Percentiles rank a stretch among this genome's conserved stretches.
Conservation (phyloP, 2,888 invertebrate genomes). For the Leucophora obtusa region DNA sequence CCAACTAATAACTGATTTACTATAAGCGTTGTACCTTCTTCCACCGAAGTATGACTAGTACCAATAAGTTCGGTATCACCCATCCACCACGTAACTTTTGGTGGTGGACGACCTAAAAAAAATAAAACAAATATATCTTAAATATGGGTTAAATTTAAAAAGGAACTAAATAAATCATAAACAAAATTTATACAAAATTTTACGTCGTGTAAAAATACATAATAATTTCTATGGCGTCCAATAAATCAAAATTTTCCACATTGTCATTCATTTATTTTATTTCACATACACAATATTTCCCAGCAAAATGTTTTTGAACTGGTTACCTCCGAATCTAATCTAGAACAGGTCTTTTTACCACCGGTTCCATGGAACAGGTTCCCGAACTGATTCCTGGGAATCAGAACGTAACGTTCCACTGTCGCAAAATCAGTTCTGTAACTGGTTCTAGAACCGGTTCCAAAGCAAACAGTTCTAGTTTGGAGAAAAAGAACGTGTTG, state of each 20-base stretch:
- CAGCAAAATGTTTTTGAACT: too few relatives aligned
- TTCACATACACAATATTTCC: not conserved
- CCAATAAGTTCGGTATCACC: slow-evolving; percentile 86
- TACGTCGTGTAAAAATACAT: not conserved
- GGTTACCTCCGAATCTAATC: too few relatives aligned
- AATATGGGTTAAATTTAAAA: not conserved
- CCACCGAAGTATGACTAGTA: slow-evolving; percentile 83
- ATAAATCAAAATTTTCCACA: slow-evolving; percentile 3
- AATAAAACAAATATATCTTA: not conserved
- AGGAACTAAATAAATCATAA: not conserved
- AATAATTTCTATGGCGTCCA: not conserved
- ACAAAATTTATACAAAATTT: not conserved
- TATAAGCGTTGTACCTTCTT: slow-evolving; percentile 81
- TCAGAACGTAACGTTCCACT: too few relatives aligned
- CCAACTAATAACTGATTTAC: slow-evolving; percentile 88
- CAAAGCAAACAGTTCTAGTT: too few relatives aligned
- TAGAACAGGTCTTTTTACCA: too few relatives aligned
- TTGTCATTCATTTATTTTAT: slow-evolving; percentile 35
- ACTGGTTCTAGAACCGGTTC: too few relatives aligned
- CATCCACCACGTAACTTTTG: slow-evolving; percentile 90
- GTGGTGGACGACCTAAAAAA: slow-evolving; percentile 86
- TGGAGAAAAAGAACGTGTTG: too few relatives aligned
- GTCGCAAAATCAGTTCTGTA: too few relatives aligned
- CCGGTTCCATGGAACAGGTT: too few relatives aligned
- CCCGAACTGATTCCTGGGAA: too few relatives aligned